Evolutionary conservation across 2,888 invertebrate species (phyloP), one percentile per base, ranked within the genome.

Genomic region (Tachina fera): DNA sequence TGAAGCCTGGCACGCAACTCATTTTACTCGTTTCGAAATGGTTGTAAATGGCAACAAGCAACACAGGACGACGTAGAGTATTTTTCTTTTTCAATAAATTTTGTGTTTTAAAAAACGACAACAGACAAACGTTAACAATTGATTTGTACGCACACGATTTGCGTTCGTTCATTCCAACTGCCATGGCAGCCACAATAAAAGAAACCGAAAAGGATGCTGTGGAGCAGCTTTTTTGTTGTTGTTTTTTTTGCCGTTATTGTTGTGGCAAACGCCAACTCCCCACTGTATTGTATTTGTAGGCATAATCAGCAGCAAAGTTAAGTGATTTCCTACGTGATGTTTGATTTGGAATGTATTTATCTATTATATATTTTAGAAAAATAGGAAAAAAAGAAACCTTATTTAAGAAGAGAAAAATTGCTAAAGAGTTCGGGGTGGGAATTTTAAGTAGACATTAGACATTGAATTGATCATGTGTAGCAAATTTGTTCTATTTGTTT

Each of bases 131-230:
- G 81, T 79, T 89, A 88, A 90, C 91, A 91, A 91, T 91, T 91
- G 91, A 91, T 91, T 91, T 88, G 89, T 89, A 89, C 89, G 90
- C 91, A 91, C 68, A 81, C 81, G 68, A 60, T 90, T 91, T 91
- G 90, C 91, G 90, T 91, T 91, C 87, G 89, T 88, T 65, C 58
- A 89, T 88, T 65, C 58, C 19, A 19, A 45, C 49, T 39, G 41
- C 65, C 79, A 71, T 67, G 67, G 67, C 67, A 72, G 60, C 72
- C 65, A 43, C 65, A 71, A 60, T 22, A 65, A 58, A 58, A 61
- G 68, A 47, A 60, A 67, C 65, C 77, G 45, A 71, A 81, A 81
- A 81, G 81, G 75, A 61, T 75, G 61, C 43, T 81, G 9, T 61
- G 67, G 65, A 72, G 80, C 72, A 80, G 80, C 65, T 51, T 49